phyloP scores from a whole-genome alignment of 2,888 invertebrate species.

The Acronicta aceris region DNA sequence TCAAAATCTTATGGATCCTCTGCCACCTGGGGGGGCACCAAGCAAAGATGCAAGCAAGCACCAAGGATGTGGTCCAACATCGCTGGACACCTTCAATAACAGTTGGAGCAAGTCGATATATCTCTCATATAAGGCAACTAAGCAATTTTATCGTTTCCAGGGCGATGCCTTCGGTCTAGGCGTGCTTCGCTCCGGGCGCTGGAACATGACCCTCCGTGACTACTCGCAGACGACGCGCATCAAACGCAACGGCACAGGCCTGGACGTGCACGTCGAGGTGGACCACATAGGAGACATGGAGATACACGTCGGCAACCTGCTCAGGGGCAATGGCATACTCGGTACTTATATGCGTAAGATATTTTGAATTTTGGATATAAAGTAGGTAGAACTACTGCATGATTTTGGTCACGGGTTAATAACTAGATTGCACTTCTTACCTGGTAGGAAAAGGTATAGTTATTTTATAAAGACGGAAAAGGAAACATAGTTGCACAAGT shows the following conservation, averaged over 20 bases:
- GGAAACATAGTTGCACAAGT: no score
- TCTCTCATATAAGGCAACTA: no score
- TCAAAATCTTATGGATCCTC: no score
- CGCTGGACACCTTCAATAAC: no score
- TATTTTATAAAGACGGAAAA: no score
- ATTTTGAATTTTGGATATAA: conserved; percentile 19
- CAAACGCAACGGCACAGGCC: conserved; percentile 84
- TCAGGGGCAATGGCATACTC: conserved; percentile 91
- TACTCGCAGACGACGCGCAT: conserved; percentile 92
- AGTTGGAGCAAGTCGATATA: no score
- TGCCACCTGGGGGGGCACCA: no score
- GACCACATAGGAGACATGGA: conserved; percentile 94
- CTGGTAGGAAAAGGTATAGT: no score
- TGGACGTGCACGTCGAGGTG: conserved; percentile 91
- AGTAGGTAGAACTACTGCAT: conserved; percentile 6
- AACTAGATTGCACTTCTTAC: no score
- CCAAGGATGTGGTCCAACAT: no score
- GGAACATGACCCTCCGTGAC: conserved; percentile 93
- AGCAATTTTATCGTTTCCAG: conserved; percentile 48
- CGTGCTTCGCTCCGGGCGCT: conserved; percentile 91
- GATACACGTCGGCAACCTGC: conserved; percentile 93
- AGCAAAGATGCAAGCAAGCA: no score
- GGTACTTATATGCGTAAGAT: conserved; percentile 78
- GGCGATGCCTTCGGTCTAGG: conserved; percentile 90
- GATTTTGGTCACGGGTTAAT: background rate